Conservation (phyloP, 2,113 vertebrate genomes). For the Talpa occidentalis region DNA sequence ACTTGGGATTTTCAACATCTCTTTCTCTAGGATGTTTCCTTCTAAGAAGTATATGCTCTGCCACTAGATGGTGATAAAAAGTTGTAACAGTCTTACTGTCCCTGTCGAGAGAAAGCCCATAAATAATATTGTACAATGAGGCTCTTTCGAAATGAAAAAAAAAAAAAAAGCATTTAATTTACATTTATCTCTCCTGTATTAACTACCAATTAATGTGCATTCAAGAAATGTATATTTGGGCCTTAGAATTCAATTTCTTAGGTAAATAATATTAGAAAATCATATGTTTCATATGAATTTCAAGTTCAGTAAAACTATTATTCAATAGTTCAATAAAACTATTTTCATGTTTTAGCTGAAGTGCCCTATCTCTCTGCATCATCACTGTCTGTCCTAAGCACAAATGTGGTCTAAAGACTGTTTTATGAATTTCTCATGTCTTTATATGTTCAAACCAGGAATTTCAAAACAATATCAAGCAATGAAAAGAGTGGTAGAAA, state of each 20-base stretch:
- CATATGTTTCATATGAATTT: background rate
- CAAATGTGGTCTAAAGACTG: background rate
- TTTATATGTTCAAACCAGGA: fast-evolving
- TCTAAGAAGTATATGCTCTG: conserved; percentile 49
- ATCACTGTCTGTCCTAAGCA: background rate
- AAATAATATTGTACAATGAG: background rate
- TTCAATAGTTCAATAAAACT: background rate
- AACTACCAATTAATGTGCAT: background rate
- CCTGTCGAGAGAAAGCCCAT: background rate
- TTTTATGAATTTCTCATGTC: background rate
- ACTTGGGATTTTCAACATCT: background rate
- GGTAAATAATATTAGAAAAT: background rate
- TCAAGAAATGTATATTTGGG: background rate
- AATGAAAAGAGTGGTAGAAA: background rate
- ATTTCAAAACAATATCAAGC: background rate
- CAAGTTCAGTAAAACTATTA: no score
- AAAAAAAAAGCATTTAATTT: background rate
- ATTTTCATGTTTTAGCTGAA: background rate
- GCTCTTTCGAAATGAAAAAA: background rate
- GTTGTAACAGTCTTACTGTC: background rate
- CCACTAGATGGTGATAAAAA: conserved; percentile 70
- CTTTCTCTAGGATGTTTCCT: background rate
- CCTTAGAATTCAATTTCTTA: background rate
- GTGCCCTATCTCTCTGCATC: fast-evolving
- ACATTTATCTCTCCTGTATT: background rate